A percentile compares a stretch with the other conserved stretches of the same genome.
phyloP scores from a whole-genome alignment of 2,797 vertebrate genomes.

The Poeciliopsis turneri region DNA sequence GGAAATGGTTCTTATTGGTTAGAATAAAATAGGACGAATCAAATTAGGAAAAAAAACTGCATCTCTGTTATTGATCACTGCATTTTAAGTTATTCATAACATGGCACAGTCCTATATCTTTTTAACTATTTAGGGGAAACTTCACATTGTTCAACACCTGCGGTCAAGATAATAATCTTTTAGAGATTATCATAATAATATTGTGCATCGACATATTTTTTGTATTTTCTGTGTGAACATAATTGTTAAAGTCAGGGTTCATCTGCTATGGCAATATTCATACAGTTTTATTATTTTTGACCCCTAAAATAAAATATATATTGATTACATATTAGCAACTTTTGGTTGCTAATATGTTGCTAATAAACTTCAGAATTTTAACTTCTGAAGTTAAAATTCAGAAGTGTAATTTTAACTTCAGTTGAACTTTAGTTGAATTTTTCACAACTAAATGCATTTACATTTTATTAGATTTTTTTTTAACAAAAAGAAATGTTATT shows the following conservation, averaged over 20 bases:
- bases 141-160: not conserved
- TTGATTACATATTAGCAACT: not conserved
- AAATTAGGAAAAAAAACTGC: not conserved
- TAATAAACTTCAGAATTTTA: no score
- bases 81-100: constrained; percentile 1
- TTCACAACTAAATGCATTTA: not conserved
- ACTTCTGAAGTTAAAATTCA: not conserved
- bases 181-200: not conserved
- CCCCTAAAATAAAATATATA: not conserved
- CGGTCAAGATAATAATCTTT: not conserved
- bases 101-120: no score
- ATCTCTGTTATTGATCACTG: not conserved
- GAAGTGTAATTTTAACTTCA: not conserved
- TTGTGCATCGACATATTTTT: not conserved
- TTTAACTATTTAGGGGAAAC: not conserved
- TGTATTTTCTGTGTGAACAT: not conserved
- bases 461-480: not conserved
- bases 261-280: not conserved
- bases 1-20: not conserved
- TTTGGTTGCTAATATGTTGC: not conserved
- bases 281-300: not conserved
- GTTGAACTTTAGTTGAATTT: not conserved
- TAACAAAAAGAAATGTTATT: not conserved
- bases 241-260: not conserved
- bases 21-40: not conserved